Evolutionary conservation across 2,113 vertebrate species (phyloP).

Genomic region (Mormyrus lacerda): DNA sequence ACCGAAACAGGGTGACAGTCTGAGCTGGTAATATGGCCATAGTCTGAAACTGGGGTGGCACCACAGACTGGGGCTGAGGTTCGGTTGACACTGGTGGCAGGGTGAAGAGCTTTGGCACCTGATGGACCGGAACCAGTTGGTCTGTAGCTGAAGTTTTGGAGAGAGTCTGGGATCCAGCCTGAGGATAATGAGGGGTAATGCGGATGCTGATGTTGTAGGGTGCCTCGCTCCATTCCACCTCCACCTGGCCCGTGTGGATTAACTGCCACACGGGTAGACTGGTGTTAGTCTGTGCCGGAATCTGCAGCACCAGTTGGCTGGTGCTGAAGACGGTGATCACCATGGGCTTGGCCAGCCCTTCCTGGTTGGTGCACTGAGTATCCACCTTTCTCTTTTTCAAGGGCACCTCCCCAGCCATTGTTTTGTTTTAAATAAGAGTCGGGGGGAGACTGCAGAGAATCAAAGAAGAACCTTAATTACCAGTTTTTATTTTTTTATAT

Average conservation of each 20-base stretch:
- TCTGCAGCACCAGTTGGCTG: conserved; percentile 25
- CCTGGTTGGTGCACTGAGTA: not conserved
- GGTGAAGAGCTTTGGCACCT: not conserved
- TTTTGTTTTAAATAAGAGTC: not conserved
- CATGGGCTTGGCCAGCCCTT: not conserved
- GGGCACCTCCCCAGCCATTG: conserved; percentile 1
- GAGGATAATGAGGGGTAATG: conserved; percentile 17
- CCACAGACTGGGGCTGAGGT: not conserved
- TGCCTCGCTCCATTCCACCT: conserved; percentile 30
- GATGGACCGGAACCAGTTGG: not conserved
- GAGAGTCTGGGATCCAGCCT: not conserved
- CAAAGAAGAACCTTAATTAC: not conserved
- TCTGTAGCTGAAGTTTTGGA: conserved; percentile 22
- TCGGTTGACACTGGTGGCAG: not conserved
- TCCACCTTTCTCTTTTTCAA: conserved; percentile 24
- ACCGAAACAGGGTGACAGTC: not conserved
- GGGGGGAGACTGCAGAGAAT: not conserved
- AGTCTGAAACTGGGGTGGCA: not conserved
- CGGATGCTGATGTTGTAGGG: conserved; percentile 35
- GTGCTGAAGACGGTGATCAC: conserved; percentile 17
- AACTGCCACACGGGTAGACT: conserved; percentile 42
- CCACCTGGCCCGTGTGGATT: conserved; percentile 25
- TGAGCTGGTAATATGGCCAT: not conserved
- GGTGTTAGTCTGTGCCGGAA: conserved; percentile 29
- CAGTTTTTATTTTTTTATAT: not conserved